Base-by-base conservation (phyloP, 1,140 invertebrate species). In the Dendroctonus ponderosae region DNA sequence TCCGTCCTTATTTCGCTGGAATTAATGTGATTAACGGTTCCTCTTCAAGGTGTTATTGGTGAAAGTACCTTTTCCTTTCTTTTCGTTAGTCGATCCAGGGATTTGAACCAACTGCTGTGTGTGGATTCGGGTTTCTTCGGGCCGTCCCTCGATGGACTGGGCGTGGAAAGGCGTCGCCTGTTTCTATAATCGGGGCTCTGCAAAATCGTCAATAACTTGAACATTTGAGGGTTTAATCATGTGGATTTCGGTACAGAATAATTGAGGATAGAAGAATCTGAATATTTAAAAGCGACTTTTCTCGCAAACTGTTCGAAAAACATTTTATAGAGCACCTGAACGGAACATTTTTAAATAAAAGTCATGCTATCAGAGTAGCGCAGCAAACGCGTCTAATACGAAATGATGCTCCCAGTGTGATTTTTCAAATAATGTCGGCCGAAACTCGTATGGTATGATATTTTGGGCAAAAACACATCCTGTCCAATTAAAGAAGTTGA, bases 121-220 rank as follows among this genome's bases (percentile, higher is more conserved):
- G 41, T 53, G 7, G 64, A 67, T 54, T 50, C 72, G 41, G 67
- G 65, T 70, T 73, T 77, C 66, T 69, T 58, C 51, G 66, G 65
- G 48, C 62, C 37, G 64, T 74, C 50, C 71, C 78, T 12, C 67
- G 76, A 43, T 4, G 88, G 88, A 72, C 87, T 88, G 68, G 89
- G 88, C 9, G 88, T 89, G 53, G 88, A 88, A 66, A 90, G 78
- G 57, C 89, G 82, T 68, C 88, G 83, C 70, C 88, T 83, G 76
- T 85, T 86, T 70, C 84, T 82, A 70, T 86, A 86, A 54, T 86
- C 82, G 67, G 81, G 79, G 62, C 84, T 84, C 86, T 87, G 79
- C 44, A 46, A 46, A 46, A 46, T 9, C 1, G 12, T 46, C 44
- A 1, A 46, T 14, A 46, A 46, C 12, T 46, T 14, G 12, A 46